Conservation (phyloP, 92 coral and sea anemone species). For the Nematostella vectensis region DNA sequence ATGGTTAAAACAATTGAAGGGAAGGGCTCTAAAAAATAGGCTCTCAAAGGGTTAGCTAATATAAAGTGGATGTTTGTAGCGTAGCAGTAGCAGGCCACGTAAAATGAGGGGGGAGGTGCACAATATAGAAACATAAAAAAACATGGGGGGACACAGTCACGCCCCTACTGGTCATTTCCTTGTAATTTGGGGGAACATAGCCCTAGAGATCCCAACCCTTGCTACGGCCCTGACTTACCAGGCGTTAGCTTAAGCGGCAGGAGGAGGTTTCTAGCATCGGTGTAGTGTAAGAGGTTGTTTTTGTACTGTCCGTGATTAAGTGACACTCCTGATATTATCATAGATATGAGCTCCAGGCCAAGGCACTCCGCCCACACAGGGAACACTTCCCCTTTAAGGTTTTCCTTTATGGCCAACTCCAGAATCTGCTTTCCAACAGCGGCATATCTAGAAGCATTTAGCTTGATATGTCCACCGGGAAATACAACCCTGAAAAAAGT, state of each 20-base stretch:
- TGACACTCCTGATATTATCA: constrained; percentile 17
- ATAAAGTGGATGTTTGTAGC: too few species aligned
- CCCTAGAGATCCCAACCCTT: too few species aligned
- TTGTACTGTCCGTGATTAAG: constrained; percentile 25
- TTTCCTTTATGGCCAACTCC: constrained; percentile 64
- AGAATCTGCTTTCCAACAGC: constrained; percentile 59
- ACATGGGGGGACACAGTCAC: too few species aligned
- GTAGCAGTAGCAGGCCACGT: too few species aligned
- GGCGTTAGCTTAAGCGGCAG: constrained; percentile 11
- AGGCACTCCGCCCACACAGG: constrained; percentile 83
- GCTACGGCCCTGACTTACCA: constrained; percentile 19
- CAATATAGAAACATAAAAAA: too few species aligned
- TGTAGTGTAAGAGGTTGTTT: constrained; percentile 7
- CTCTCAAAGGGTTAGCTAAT: too few species aligned
- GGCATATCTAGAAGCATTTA: constrained; percentile 44
- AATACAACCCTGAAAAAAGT: constrained; percentile 40
- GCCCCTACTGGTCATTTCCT: too few species aligned
- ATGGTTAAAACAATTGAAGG: too few species aligned
- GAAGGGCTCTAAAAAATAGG: too few species aligned
- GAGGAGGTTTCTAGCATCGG: constrained; percentile 34
- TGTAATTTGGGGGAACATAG: too few species aligned
- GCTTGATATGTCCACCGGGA: constrained; percentile 66
- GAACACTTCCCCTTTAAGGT: constrained; percentile 36
- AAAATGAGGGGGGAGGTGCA: too few species aligned
- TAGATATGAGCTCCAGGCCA: constrained; percentile 44